Evolutionary conservation across 2,797 vertebrate genomes (phyloP).

Genomic region (Sebastes iracundus): DNA sequence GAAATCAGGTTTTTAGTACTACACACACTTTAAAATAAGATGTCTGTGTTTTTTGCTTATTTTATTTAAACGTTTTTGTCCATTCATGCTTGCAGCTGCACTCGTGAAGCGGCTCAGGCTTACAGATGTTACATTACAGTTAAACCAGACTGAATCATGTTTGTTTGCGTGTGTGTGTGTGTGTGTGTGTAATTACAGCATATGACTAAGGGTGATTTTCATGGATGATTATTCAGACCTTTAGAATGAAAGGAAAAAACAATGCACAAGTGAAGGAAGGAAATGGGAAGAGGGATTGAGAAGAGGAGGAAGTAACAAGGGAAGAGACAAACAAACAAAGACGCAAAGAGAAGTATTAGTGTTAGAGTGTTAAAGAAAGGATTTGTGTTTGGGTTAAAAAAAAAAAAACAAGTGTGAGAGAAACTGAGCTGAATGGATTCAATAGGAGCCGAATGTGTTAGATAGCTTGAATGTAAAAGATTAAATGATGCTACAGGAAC

Average conservation of each 20-base stretch:
- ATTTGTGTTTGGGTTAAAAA: constrained; percentile 1
- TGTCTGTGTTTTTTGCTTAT: neutral
- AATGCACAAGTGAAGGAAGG: neutral
- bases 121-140: constrained; percentile 8
- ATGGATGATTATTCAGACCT: neutral
- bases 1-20: constrained; percentile 8
- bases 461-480: neutral
- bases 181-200: neutral
- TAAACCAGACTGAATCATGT: neutral
- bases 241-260: neutral
- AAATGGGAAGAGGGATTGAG: neutral
- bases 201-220: neutral
- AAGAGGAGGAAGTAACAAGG: neutral
- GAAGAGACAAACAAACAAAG: neutral
- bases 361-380: neutral
- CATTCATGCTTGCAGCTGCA: constrained; percentile 1
- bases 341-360: neutral
- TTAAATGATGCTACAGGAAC: neutral
- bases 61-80: constrained; percentile 2
- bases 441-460: neutral
- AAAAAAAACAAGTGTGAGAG: neutral
- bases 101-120: neutral
- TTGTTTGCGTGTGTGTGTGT: neutral
- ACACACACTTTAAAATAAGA: neutral
- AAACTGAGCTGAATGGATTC: neutral